Percentiles rank a stretch among this genome's conserved stretches.
These are phyloP conservation scores for Portunus trituberculatus DNA, from an alignment of 1,140 invertebrate species.

Conservation along the genomic window DNA sequence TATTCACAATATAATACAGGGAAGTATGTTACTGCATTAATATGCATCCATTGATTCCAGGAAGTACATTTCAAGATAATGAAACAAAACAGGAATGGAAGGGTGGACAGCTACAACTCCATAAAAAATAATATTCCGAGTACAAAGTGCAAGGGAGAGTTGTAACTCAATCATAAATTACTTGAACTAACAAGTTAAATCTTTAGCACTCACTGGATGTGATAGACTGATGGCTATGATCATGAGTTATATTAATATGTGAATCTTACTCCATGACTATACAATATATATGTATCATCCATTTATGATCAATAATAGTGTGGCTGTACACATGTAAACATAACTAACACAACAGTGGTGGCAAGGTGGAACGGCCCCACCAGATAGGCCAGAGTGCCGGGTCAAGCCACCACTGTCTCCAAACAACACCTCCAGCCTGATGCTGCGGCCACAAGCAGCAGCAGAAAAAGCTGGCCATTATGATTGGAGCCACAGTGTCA, in stretches of 20 bases:
- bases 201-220: conserved; percentile 62
- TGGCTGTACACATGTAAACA: conserved; percentile 64
- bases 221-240: conserved; percentile 63
- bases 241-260: conserved; percentile 66
- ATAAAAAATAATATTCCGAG: conserved; percentile 69
- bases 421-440: neutral
- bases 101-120: conserved; percentile 51
- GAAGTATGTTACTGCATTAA: conserved; percentile 73
- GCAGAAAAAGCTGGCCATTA: neutral
- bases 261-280: conserved; percentile 71
- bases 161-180: conserved; percentile 63
- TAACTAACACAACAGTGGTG: conserved; percentile 37
- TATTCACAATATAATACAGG: conserved; percentile 77
- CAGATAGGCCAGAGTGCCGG: neutral
- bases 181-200: conserved; percentile 41
- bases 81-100: conserved; percentile 71
- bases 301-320: conserved; percentile 65
- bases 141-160: conserved; percentile 61
- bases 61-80: conserved; percentile 71
- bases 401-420: neutral
- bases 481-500: neutral
- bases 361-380: neutral
- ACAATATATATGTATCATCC: conserved; percentile 72
- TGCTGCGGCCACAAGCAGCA: neutral
- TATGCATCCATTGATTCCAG: conserved; percentile 74